Base-by-base conservation (phyloP, 2,888 invertebrate genomes). In the Sphaerophoria rueppellii region DNA sequence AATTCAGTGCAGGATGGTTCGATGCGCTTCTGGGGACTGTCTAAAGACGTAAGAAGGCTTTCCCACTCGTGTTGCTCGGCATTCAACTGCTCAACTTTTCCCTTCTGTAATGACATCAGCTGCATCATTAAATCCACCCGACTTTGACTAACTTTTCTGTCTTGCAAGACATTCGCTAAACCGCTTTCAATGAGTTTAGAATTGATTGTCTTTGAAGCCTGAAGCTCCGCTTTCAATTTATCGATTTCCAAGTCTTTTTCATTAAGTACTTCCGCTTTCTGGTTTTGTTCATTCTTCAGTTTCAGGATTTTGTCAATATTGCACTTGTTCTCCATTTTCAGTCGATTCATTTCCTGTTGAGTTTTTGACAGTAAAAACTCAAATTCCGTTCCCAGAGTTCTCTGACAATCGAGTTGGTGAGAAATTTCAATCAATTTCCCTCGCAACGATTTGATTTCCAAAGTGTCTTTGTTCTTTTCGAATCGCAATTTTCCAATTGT, bases 11-110 rank as follows among this genome's bases (percentile, higher is more conserved):
- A 24, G 2, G 24, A 83, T 63, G 89, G 89, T 14, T 87, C 76
- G 35, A 89, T 88, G 4, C 89, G 65, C 52, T 90, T 88, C 4
- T 70, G 50, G 0, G 88, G 87, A 37, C 87, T 88, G 50, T 88
- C 77, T n/a, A 91, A 57, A 0, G 88, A 78, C 4, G 82, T 80
- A 0, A 91, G 87, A 3, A 91, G 79, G 55, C 90, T 89, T 55
- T 87, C 87, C 91, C 91, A 91, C 11, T 91, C 90, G 0, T 87
- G 78, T 67, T 89, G 89, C 72, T 89, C 88, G 74, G 88, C 87
- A 60, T 87, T 88, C 3, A 91, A 86, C 40, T 88, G 88, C 14
- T 78, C 79, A 6, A 91, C 88, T 82, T 90, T 91, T 4, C 87
- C 88, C 37, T 88, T 88, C 78, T 91, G 91, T 4, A 89, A 88